A percentile compares a stretch with the other conserved stretches of the same genome.
Evolutionary conservation across 2,113 vertebrate species (phyloP).

Genomic region (Poeciliopsis retropinna): DNA sequence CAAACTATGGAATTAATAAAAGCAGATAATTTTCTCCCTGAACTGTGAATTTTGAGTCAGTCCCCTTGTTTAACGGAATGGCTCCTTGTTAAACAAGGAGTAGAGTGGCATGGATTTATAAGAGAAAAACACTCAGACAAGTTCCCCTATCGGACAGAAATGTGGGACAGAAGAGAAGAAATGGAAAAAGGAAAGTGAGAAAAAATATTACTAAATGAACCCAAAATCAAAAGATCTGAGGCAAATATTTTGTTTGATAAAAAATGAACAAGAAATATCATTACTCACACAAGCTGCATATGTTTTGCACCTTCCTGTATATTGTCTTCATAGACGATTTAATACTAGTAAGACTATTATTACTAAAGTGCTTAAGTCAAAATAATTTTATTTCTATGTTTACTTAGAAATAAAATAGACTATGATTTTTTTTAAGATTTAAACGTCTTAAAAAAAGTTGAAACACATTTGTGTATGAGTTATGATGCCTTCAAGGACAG

Average conservation of each 20-base stretch:
- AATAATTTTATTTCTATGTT: neutral
- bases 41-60: neutral
- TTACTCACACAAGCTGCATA: neutral
- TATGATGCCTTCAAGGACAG: neutral
- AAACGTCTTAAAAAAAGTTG: neutral
- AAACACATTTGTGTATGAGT: neutral
- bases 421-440: too few species aligned
- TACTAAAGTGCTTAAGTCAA: neutral
- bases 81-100: neutral
- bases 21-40: conserved; percentile 24
- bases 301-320: neutral
- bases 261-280: neutral
- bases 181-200: neutral
- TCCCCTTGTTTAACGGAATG: neutral
- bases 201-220: neutral
- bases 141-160: neutral
- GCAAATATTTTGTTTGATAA: neutral
- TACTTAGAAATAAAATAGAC: too few species aligned
- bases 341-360: neutral
- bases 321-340: neutral
- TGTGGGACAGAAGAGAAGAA: neutral
- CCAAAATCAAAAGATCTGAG: neutral
- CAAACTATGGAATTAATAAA: conserved; percentile 43
- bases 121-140: neutral
- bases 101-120: neutral